Conservation (phyloP, 2,888 invertebrate genomes). For the Craniophora ligustri region DNA sequence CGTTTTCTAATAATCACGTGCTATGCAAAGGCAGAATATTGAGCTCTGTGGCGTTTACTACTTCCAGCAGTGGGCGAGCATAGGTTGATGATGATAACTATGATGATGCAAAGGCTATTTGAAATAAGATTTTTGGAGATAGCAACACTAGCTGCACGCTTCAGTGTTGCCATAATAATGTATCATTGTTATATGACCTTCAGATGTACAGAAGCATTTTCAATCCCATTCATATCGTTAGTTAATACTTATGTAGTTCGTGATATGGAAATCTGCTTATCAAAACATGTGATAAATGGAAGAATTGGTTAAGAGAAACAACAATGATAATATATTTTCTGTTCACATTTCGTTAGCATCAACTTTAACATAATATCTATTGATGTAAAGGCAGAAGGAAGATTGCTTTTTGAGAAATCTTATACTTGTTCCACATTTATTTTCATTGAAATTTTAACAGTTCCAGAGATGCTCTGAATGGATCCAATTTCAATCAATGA, state of each 20-base stretch:
- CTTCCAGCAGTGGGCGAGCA: too few relatives aligned
- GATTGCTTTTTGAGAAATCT: too few relatives aligned
- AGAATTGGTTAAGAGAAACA: background rate
- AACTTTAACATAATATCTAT: too few relatives aligned
- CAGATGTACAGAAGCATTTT: constrained; percentile 29
- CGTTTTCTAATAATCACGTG: too few relatives aligned
- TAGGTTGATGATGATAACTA: too few relatives aligned
- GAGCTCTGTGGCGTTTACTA: too few relatives aligned
- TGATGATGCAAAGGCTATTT: background rate
- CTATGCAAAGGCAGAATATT: constrained; percentile 1
- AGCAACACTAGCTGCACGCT: background rate
- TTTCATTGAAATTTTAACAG: too few relatives aligned
- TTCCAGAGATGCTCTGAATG: too few relatives aligned
- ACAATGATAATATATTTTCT: background rate
- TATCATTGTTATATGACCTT: constrained; percentile 34
- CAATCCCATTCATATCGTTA: constrained; percentile 22
- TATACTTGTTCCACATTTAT: too few relatives aligned
- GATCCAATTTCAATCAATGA: too few relatives aligned
- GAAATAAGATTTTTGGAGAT: background rate
- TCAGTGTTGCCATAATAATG: constrained; percentile 6
- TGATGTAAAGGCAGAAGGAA: too few relatives aligned
- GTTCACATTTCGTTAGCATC: too few relatives aligned
- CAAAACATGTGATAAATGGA: constrained; percentile 15
- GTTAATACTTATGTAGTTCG: constrained; percentile 15
- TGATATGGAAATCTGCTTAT: constrained; percentile 13